Evolutionary conservation across 2,113 vertebrate genomes (phyloP).

Genomic region (Pipra filicauda): DNA sequence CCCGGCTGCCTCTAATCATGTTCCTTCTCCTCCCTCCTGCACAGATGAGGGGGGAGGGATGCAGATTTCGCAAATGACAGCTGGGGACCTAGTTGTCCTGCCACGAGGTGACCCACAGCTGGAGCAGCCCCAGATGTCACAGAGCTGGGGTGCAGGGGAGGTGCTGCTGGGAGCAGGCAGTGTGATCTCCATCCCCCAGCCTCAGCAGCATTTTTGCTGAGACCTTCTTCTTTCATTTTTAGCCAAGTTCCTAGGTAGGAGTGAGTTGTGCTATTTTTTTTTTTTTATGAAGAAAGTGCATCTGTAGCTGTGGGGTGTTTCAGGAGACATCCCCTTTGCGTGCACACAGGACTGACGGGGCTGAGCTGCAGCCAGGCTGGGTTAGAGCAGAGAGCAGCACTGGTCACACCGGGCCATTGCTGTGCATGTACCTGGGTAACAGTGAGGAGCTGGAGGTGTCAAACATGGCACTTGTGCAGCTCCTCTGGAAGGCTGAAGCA

Average conservation of each 20-base stretch:
- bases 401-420: fast-evolving
- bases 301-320: neutral
- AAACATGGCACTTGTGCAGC: fast-evolving
- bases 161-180: neutral
- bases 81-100: constrained; percentile 7
- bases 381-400: neutral
- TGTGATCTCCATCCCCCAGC: neutral
- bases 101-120: neutral
- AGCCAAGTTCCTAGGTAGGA: neutral
- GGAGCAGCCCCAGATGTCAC: neutral
- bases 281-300: neutral
- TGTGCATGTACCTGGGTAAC: neutral
- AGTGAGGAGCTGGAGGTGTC: neutral
- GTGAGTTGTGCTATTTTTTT: fast-evolving
- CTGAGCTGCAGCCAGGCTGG: neutral
- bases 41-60: neutral
- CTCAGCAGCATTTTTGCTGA: neutral
- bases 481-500: neutral
- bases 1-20: neutral
- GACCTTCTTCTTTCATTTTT: neutral
- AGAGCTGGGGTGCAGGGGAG: neutral
- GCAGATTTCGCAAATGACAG: constrained; percentile 6
- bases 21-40: neutral
- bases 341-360: neutral
- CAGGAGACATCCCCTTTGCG: neutral